Conservation (phyloP, 2,888 invertebrate genomes). For the Tachina fera region DNA sequence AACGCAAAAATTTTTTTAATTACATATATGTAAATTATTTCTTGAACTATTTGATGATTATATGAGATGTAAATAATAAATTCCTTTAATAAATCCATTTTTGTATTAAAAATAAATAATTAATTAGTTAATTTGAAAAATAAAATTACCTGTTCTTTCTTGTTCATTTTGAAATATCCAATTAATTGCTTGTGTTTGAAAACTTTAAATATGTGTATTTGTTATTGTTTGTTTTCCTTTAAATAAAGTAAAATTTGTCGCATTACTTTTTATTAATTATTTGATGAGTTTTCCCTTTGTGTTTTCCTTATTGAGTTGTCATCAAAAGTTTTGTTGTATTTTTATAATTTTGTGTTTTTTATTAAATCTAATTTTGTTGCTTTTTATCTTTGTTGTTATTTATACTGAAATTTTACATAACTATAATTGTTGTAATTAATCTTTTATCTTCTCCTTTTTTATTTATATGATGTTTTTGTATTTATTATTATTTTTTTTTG, state of each 20-base stretch:
- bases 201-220: constrained; percentile 41
- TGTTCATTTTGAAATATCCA: constrained; percentile 24
- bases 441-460: constrained; percentile 73
- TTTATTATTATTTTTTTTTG: constrained; percentile 26
- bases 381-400: constrained; percentile 62
- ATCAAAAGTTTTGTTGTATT: constrained; percentile 59
- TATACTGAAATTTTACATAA: constrained; percentile 73
- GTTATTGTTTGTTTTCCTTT: constrained; percentile 55
- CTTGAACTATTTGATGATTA: not conserved
- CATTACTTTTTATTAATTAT: constrained; percentile 65
- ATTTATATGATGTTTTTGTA: constrained; percentile 52
- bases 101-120: not conserved
- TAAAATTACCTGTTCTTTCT: constrained; percentile 42
- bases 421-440: constrained; percentile 71
- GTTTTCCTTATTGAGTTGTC: constrained; percentile 69
- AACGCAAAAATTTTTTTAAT: too few relatives aligned
- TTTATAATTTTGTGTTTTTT: constrained; percentile 59
- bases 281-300: constrained; percentile 47
- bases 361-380: constrained; percentile 57
- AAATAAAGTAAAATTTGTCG: constrained; percentile 72
- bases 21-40: too few relatives aligned
- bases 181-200: constrained; percentile 30
- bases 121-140: constrained; percentile 19
- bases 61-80: constrained; percentile 8
- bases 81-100: constrained; percentile 54